Base-by-base conservation (phyloP, 1,140 invertebrate species). In the Amyelois transitella region DNA sequence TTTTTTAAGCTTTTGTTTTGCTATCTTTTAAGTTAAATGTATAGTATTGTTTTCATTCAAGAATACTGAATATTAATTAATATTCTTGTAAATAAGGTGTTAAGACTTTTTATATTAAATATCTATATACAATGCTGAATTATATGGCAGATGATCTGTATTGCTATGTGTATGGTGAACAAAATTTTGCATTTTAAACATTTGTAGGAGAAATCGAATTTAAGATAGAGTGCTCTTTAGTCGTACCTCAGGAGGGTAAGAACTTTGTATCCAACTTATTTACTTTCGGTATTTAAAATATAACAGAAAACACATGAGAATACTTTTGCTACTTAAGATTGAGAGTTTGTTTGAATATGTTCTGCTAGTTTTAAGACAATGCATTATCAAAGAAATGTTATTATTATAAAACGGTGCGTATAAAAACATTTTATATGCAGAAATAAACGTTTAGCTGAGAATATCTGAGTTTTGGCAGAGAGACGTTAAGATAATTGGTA, bases 281-380 rank as follows among this genome's bases (percentile, higher is more conserved):
- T 76, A 62, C 69, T 74, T 77, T 72, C 75, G 76, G 77, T 80
- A 66, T 74, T 64, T 69, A 72, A 74, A 80, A 77, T 77, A 64
- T 68, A 61, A 60, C 54, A 44, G 55, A 59, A 58, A 50, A 61
- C 55, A 52, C 55, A 28, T 51, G 21, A 43, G 58, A 64, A 57
- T n/a, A 50, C 58, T 53, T 64, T 60, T 58, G 50, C 62, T 51
- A 45, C 55, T 22, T 53, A 25, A 43, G 43, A 55, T 38, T n/a
- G 43, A 58, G 47, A 47, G 38, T 43, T 64, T 55, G 53, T 43
- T 32, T 24, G 44, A 14, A 45, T 19, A 1, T 45, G 18, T 19
- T 19, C 12, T 5, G 12, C 25, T 12, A 28, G 25, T 28, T 28
- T 28, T 28, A 28, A 4, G 2, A 4, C 32, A 38, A 38, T n/a